Evolutionary conservation across 2,888 invertebrate genomes (phyloP).

Genomic region (Apodemia mormo): DNA sequence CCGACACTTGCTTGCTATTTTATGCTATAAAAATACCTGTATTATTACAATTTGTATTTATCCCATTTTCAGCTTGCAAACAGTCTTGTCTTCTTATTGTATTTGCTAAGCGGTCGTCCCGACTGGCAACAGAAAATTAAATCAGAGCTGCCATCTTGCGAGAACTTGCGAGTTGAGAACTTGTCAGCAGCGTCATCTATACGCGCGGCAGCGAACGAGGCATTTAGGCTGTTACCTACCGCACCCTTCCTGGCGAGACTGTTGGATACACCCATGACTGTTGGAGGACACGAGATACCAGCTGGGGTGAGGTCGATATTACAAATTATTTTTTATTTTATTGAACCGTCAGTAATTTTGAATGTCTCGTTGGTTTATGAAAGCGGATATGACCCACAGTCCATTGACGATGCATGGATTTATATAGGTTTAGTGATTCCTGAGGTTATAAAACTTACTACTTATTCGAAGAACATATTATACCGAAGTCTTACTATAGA

Average conservation of each 20-base stretch:
- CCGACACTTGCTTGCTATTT: too few species aligned
- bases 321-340: neutral
- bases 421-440: too few species aligned
- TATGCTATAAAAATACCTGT: too few species aligned
- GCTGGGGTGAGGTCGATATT: constrained; percentile 83
- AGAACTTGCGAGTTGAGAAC: constrained; percentile 80
- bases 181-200: constrained; percentile 87
- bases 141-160: constrained; percentile 83
- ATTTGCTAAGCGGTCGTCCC: constrained; percentile 86
- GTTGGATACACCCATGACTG: constrained; percentile 85
- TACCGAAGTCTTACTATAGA: too few species aligned
- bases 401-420: too few species aligned
- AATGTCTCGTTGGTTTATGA: too few species aligned
- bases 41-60: neutral
- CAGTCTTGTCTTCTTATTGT: constrained; percentile 89
- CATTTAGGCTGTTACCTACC: constrained; percentile 88
- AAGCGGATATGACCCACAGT: too few species aligned
- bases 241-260: constrained; percentile 90
- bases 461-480: too few species aligned
- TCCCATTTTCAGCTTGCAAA: constrained; percentile 85
- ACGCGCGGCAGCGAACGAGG: constrained; percentile 89
- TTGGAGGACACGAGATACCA: constrained; percentile 86
- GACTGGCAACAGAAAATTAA: constrained; percentile 85
- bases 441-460: too few species aligned
- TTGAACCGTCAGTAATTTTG: too few species aligned